Evolutionary conservation across 2,888 invertebrate species (phyloP), one percentile per base, ranked within the genome.

Genomic region (Chirona hameri): DNA sequence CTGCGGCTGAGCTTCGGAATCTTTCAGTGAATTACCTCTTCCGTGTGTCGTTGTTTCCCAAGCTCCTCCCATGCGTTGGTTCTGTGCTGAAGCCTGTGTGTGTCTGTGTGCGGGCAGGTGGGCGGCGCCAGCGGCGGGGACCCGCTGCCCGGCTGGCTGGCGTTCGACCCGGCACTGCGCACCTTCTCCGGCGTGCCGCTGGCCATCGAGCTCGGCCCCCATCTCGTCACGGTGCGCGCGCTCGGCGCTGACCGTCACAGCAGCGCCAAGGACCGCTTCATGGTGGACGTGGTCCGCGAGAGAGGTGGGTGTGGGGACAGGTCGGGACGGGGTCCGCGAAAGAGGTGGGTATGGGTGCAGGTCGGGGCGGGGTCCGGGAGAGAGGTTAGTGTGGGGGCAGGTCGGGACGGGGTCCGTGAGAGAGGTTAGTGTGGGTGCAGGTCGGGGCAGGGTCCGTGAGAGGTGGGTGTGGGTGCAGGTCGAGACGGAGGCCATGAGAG

Each of bases 391-490:
- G 48, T 48, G 7, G 48, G 48, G 48, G 12, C 48, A 48, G 12
- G 48, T 48, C 48, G 48, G 12, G 12, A 48, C 12, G 48, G 7
- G 48, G 48, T 48, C 48, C 7, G 48, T 48, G 48, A 12, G 7
- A 12, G 48, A 10, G 48, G 7, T 12, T 48, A 48, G 48, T 12
- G 9, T 48, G 48, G 48, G 7, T 48, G 48, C 48, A 48, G 48
- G 48, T 7, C 12, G 48, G 48, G 7, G 48, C 12, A n/a, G n/a
- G n/a, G n/a, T n/a, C n/a, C 46, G 82, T 52, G 79, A 46, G 15
- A 39, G 81, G 24, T 81, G 60, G 27, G 84, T 89, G 89, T 89
- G 88, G 90, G 89, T 88, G 90, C 90, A 88, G 90, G n/a, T n/a
- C 89, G 87, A 89, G 88, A 87, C 88, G 88, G 86, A 89, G 89